Conservation (phyloP, 2,113 vertebrate species). For the Rhea americana region DNA sequence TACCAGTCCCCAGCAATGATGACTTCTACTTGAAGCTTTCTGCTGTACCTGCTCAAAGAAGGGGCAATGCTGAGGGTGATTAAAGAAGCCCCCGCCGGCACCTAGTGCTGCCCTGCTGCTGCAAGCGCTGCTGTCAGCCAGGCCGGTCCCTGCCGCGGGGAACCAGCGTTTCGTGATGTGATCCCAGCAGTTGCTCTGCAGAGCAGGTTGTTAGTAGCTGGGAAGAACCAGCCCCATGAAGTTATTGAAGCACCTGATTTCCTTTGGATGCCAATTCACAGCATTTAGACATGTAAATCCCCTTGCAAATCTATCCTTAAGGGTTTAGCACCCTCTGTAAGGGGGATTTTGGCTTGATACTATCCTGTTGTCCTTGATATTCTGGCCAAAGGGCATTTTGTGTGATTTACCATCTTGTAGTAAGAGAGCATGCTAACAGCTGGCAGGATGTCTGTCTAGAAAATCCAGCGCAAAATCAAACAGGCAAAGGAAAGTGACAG, state of each 20-base stretch:
- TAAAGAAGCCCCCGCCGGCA: neutral
- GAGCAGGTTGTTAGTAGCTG: neutral
- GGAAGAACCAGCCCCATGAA: neutral
- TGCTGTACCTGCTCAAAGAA: neutral
- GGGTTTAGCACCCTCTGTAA: neutral
- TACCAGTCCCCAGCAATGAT: neutral
- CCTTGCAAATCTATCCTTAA: neutral
- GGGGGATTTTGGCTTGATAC: neutral
- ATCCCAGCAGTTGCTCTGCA: neutral
- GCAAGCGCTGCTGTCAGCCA: neutral
- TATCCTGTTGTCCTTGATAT: neutral
- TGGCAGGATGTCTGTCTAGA: neutral
- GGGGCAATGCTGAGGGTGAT: neutral
- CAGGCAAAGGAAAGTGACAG: fast-evolving
- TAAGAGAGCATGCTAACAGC: neutral
- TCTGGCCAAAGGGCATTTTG: neutral
- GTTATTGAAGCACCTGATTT: neutral
- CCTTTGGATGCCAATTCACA: constrained; percentile 1
- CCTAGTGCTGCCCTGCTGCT: neutral
- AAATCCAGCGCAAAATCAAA: neutral
- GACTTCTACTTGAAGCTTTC: constrained; percentile 23
- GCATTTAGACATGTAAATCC: neutral
- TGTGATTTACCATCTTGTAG: neutral
- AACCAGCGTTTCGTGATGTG: neutral
- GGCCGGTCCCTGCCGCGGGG: neutral